phyloP scores from a whole-genome alignment of 2,888 invertebrate genomes.

The Drosophila subsilvestris region DNA sequence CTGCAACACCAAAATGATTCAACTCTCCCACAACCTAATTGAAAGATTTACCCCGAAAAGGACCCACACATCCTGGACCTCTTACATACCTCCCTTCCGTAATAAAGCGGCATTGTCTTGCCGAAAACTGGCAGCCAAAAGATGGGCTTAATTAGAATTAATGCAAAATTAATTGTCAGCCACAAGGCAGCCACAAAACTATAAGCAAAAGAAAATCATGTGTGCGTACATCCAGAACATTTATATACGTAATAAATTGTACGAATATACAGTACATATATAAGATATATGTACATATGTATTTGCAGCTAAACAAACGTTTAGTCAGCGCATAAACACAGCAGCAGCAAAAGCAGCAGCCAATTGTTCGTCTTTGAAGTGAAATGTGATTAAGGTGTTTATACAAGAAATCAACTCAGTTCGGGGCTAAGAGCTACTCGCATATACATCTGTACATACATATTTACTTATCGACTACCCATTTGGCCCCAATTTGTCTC shows the following conservation, averaged over 20 bases:
- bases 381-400: constrained; percentile 55
- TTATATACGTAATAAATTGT: constrained; percentile 9
- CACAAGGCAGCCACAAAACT: constrained; percentile 28
- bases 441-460: neutral
- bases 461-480: constrained; percentile 35
- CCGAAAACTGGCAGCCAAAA: constrained; percentile 18
- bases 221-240: constrained; percentile 13
- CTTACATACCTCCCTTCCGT: constrained; percentile 11
- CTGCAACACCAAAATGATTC: constrained; percentile 20
- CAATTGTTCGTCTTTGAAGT: constrained; percentile 54
- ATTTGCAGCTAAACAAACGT: constrained; percentile 16
- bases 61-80: neutral
- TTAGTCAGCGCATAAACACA: constrained; percentile 21
- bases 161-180: constrained; percentile 71
- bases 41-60: constrained; percentile 49
- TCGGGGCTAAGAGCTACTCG: constrained; percentile 12
- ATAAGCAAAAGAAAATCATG: constrained; percentile 23
- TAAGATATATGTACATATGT: too few species aligned
- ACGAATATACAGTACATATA: too few species aligned
- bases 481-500: constrained; percentile 24
- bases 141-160: constrained; percentile 68
- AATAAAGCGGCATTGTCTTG: constrained; percentile 47
- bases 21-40: constrained; percentile 48
- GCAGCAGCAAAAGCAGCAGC: constrained; percentile 2
- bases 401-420: constrained; percentile 31